Evolutionary conservation across 2,113 vertebrate species (phyloP).

Genomic region (Marmota flaviventris): DNA sequence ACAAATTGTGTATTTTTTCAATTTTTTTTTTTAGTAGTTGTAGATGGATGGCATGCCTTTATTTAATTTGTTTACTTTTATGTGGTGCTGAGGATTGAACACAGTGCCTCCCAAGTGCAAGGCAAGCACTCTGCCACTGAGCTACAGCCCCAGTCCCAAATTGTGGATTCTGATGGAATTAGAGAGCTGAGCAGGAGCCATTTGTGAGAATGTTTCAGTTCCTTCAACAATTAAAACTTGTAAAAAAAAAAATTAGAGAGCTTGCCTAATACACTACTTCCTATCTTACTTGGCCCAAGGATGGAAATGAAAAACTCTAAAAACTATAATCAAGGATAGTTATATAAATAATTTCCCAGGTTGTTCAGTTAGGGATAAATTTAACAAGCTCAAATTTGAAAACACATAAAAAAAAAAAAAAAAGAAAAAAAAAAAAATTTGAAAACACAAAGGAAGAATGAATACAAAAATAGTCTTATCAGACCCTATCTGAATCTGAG

Average conservation of each 20-base stretch:
- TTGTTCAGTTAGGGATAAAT: not conserved
- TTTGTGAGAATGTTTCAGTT: constrained; percentile 70
- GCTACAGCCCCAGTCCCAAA: not conserved
- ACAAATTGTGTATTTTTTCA: constrained; percentile 59
- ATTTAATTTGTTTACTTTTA: too few species aligned
- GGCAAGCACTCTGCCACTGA: too few species aligned
- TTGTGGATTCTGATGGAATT: constrained; percentile 53
- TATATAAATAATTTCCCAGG: not conserved
- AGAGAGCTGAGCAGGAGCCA: constrained; percentile 83
- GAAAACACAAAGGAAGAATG: constrained; percentile 10
- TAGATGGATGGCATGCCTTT: too few species aligned
- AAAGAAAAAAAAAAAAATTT: too few species aligned
- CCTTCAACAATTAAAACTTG: constrained; percentile 69
- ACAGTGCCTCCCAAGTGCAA: too few species aligned
- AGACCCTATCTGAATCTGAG: not conserved
- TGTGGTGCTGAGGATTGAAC: too few species aligned
- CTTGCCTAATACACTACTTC: not conserved
- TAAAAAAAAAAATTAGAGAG: constrained; percentile 35
- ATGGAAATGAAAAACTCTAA: constrained; percentile 40
- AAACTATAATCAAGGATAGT: constrained; percentile 26
- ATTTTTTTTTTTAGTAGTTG: too few species aligned
- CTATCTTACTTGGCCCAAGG: not conserved
- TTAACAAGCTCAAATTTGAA: constrained; percentile 43
- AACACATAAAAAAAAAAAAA: too few species aligned
- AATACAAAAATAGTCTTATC: constrained; percentile 1